These are phyloP conservation scores for Dysdera silvatica DNA, from an alignment of 1,140 invertebrate genomes.

Conservation along the genomic window DNA sequence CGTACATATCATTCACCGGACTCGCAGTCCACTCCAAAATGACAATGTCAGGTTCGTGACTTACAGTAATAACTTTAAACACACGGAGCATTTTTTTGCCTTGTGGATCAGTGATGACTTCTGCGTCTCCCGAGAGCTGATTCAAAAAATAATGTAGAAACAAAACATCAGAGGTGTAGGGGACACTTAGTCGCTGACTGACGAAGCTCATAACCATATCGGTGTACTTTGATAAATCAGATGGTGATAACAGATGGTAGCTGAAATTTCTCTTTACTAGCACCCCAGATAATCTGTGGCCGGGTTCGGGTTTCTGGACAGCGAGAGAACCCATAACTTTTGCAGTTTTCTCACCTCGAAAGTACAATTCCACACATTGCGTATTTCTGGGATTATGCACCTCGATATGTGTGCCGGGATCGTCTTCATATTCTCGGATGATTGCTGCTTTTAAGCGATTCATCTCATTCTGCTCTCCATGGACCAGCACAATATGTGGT, in stretches of 20 bases:
- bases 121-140: conserved; percentile 72
- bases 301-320: conserved; percentile 66
- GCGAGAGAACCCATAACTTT: conserved; percentile 93
- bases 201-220: conserved; percentile 89
- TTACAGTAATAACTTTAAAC: conserved; percentile 65
- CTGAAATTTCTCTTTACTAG: conserved; percentile 97
- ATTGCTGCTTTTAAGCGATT: conserved; percentile 85
- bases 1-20: conserved; percentile 95
- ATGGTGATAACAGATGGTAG: conserved; percentile 86
- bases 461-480: conserved; percentile 99
- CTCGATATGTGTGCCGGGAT: conserved; percentile 73
- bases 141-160: conserved; percentile 74
- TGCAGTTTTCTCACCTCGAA: conserved; percentile 93
- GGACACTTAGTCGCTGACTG: conserved; percentile 78
- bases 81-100: conserved; percentile 62
- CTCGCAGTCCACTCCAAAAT: conserved; percentile 88
- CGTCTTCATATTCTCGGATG: conserved; percentile 87
- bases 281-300: conserved; percentile 77
- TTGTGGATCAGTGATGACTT: conserved; percentile 60
- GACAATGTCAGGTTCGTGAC: conserved; percentile 72
- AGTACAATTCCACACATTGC: conserved; percentile 82
- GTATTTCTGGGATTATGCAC: conserved; percentile 96
- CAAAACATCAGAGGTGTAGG: conserved; percentile 67
- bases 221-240: conserved; percentile 90
- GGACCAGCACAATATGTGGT: conserved; percentile 91